These are phyloP conservation scores for Danio tinwini DNA, from an alignment of 2,797 vertebrate species.

Conservation along the genomic window DNA sequence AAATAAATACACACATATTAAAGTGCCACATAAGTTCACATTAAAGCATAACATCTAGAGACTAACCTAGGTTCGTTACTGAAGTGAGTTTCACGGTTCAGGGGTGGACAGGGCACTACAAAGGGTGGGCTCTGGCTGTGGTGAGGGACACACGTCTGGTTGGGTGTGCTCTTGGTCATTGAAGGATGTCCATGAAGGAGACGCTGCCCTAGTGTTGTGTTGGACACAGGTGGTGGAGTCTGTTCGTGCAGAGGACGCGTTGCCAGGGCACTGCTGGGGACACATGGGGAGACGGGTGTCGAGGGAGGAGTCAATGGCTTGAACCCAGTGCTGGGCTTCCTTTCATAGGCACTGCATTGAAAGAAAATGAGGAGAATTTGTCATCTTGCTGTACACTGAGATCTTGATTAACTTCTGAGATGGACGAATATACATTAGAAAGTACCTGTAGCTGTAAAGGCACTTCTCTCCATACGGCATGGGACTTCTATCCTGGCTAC, in stretches of 20 bases:
- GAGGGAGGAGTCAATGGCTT: conserved; percentile 95
- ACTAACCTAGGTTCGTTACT: conserved; percentile 89
- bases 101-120: conserved; percentile 84
- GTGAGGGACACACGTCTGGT: conserved; percentile 68
- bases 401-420: background rate
- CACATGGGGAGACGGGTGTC: conserved; percentile 85
- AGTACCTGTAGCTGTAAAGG: conserved; percentile 98
- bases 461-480: conserved; percentile 96
- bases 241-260: conserved; percentile 74
- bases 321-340: conserved; percentile 89
- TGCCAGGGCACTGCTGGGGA: conserved; percentile 73
- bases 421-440: background rate
- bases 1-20: no score
- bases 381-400: background rate
- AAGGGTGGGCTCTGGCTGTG: conserved; percentile 81
- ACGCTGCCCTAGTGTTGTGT: conserved; percentile 57
- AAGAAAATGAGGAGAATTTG: conserved; percentile 4
- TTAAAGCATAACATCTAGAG: background rate
- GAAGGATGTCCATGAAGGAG: conserved; percentile 70
- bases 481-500: conserved; percentile 89
- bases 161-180: conserved; percentile 58
- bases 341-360: conserved; percentile 91
- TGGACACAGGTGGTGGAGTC: conserved; percentile 68
- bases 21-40: background rate
- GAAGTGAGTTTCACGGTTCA: conserved; percentile 84